Evolutionary conservation across 1,140 invertebrate genomes (phyloP).

Genomic region (Lordiphosa collinella): DNA sequence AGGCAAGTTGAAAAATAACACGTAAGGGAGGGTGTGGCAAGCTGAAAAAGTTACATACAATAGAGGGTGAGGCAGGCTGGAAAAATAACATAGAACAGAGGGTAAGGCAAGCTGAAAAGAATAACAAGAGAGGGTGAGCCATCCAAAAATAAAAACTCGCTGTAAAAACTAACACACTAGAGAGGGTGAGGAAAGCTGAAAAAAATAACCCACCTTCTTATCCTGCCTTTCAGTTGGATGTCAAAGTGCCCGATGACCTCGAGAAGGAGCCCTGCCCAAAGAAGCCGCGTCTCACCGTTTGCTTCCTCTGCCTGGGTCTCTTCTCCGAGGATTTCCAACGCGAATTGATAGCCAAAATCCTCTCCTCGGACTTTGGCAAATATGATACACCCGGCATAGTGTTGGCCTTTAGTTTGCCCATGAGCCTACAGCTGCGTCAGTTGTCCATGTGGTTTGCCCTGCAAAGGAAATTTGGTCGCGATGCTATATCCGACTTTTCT

Average conservation of each 20-base stretch:
- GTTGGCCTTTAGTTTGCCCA: slow-evolving; percentile 79
- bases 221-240: slow-evolving; percentile 34
- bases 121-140: too few relatives aligned
- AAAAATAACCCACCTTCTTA: too few relatives aligned
- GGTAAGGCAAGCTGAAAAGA: too few relatives aligned
- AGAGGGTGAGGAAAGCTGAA: too few relatives aligned
- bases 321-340: slow-evolving; percentile 81
- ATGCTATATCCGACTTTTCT: slow-evolving; percentile 32
- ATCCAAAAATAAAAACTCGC: too few relatives aligned
- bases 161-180: too few relatives aligned
- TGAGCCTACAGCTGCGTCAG: slow-evolving; percentile 77
- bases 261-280: slow-evolving; percentile 48
- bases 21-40: too few relatives aligned
- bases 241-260: slow-evolving; percentile 25
- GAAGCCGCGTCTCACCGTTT: slow-evolving; percentile 79
- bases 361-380: slow-evolving; percentile 65
- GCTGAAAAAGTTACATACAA: too few relatives aligned
- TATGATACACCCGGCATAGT: slow-evolving; percentile 79
- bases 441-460: slow-evolving; percentile 80
- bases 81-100: too few relatives aligned
- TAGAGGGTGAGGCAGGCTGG: too few relatives aligned
- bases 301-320: slow-evolving; percentile 84
- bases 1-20: too few relatives aligned
- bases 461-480: slow-evolving; percentile 76
- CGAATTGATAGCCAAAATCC: slow-evolving; percentile 79